Conservation (phyloP, 2,797 vertebrate genomes). For the Clarias fuscus region DNA sequence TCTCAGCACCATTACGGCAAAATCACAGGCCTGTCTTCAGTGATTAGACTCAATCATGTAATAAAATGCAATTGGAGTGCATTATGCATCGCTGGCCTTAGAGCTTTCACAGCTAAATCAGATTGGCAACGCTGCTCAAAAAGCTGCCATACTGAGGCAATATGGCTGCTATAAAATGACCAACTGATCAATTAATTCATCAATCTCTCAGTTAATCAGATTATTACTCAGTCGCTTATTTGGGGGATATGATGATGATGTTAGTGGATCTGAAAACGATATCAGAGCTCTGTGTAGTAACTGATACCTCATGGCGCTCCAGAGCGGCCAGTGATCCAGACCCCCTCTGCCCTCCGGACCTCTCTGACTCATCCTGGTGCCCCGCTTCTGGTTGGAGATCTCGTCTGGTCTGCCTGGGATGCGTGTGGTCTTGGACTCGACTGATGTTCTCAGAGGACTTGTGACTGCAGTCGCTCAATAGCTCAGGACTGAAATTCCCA, state of each 20-base stretch:
- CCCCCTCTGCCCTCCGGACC: no score
- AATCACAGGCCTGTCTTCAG: constrained; percentile 36
- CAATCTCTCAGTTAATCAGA: constrained; percentile 26
- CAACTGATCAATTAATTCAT: constrained; percentile 30
- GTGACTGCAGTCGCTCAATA: no score
- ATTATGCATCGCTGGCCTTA: constrained; percentile 31
- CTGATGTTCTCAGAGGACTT: no score
- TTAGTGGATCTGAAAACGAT: not conserved
- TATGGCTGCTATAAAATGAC: constrained; percentile 17
- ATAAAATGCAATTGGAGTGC: constrained; percentile 48
- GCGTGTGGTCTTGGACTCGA: no score
- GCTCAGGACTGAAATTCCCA: no score
- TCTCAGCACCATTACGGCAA: constrained; percentile 41
- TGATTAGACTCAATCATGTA: constrained; percentile 44
- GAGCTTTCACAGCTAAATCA: constrained; percentile 35
- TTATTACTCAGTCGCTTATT: constrained; percentile 6
- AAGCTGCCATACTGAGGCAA: constrained; percentile 4
- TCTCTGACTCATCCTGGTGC: not conserved
- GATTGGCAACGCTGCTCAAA: constrained; percentile 24
- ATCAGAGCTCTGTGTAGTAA: constrained; percentile 11
- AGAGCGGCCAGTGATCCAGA: no score
- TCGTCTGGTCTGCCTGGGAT: no score
- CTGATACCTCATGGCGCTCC: not conserved
- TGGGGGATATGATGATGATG: not conserved
- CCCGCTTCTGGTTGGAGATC: no score